Evolutionary conservation across 2,797 vertebrate species (phyloP), one percentile per base, ranked within the genome.

Genomic region (Tamandua tetradactyla): DNA sequence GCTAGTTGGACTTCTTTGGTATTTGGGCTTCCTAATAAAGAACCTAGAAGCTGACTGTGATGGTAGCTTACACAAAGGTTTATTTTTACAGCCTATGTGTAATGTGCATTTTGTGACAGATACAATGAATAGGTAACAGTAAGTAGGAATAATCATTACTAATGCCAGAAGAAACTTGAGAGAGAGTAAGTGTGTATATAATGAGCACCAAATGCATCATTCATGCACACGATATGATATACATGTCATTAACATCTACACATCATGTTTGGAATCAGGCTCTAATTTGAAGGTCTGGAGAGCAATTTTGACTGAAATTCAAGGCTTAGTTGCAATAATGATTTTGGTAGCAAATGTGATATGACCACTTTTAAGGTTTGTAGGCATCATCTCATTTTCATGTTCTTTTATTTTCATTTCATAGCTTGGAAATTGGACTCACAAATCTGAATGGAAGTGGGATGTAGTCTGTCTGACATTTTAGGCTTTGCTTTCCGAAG

Each of bases 71-170:
- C 4, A 7, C 68, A 89, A 47, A 83, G 68, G 15, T 81, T 94
- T 95, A 89, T 95, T 97, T 96, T 96, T 94, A 55, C 89, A 83
- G 84, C 76, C 87, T 85, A 72, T 88, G 80, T 37, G 64, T 61
- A 66, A 72, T 80, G 57, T 94, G 75, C 83, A 62, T 96, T 97
- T 94, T 69, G 87, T 85, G 94, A 57, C 76, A 87, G 37, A 89
- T 89, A 22, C 89, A 90, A 92, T 87, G 62, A 95, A 68, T 84
- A 85, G 85, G 57, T 57, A 94, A 59, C 13, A 92, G 75, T 84
- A 87, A 87, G n/a, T 75, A 91, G 84, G 23, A 94, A 83, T 62
- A 87, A 84, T 89, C 35, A 90, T 87, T 86, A 89, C 61, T 23
- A 89, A 32, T 93, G 49, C 47, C 88, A 55, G 85, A 86, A 95